Evolutionary conservation across 2,797 vertebrate genomes (phyloP).

Genomic region (Pangasius djambal): DNA sequence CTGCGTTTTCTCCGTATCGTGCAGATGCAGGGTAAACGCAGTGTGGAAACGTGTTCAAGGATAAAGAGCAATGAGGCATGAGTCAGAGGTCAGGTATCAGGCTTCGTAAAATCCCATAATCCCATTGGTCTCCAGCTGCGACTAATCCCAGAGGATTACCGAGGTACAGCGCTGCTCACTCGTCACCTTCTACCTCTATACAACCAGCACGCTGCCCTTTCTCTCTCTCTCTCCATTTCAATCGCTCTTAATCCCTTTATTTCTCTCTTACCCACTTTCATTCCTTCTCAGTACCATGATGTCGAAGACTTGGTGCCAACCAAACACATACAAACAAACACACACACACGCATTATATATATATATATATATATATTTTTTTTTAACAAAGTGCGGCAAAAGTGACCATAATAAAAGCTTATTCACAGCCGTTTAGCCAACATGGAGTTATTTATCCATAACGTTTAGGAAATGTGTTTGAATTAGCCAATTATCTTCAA

Average conservation of each 20-base stretch:
- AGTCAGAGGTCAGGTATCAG: constrained; percentile 50
- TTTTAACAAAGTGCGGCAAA: too few species aligned
- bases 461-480: background rate
- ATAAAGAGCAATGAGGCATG: constrained; percentile 29
- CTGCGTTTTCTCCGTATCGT: too few species aligned
- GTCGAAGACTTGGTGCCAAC: background rate
- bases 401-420: too few species aligned
- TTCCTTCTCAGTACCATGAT: background rate
- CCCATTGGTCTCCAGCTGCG: constrained; percentile 57
- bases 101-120: constrained; percentile 58
- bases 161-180: constrained; percentile 22
- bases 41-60: background rate
- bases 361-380: too few species aligned
- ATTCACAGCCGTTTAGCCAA: background rate
- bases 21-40: background rate
- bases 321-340: background rate
- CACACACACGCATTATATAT: too few species aligned
- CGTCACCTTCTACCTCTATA: constrained; percentile 22
- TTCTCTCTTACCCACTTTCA: background rate
- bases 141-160: constrained; percentile 63
- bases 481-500: background rate
- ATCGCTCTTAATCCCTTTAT: background rate
- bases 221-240: background rate
- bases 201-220: background rate
- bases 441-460: background rate